Percentiles rank a stretch among this genome's conserved stretches.
Evolutionary conservation across 1,140 invertebrate genomes (phyloP).

Genomic region (Eufriesea mexicana): DNA sequence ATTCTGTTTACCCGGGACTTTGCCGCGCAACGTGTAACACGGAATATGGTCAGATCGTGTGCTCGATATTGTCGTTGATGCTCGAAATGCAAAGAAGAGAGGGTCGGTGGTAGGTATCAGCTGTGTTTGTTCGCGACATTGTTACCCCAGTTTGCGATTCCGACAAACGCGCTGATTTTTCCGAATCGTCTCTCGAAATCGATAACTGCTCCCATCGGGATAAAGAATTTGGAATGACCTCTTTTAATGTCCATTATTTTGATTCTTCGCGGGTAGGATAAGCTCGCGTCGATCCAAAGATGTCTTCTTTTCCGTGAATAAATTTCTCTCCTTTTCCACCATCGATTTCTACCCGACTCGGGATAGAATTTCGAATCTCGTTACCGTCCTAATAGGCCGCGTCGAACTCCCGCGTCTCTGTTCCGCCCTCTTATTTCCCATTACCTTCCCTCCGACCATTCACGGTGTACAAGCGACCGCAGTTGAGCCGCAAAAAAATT

Average conservation of each 20-base stretch:
- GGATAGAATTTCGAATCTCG: not conserved
- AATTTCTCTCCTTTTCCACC: no score
- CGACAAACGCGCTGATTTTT: not conserved
- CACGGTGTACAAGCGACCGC: not conserved
- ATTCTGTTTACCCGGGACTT: constrained; percentile 46
- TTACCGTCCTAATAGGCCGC: not conserved
- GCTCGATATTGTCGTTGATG: constrained; percentile 54
- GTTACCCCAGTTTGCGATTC: constrained; percentile 1
- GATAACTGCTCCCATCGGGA: no score
- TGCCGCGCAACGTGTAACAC: constrained; percentile 29
- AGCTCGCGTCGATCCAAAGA: no score
- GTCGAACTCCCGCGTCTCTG: not conserved
- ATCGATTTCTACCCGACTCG: no score
- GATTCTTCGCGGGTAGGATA: not conserved
- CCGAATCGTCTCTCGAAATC: not conserved
- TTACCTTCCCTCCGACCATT: not conserved
- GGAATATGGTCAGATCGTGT: constrained; percentile 57
- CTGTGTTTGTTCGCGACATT: constrained; percentile 13
- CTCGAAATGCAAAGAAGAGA: constrained; percentile 56
- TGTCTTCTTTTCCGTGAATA: not conserved
- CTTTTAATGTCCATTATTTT: not conserved
- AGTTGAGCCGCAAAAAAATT: constrained; percentile 15
- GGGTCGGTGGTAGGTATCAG: constrained; percentile 6
- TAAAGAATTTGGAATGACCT: no score
- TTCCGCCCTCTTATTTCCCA: not conserved